Evolutionary conservation across 1,140 invertebrate genomes (phyloP).

Genomic region (Palaemon carinicauda): DNA sequence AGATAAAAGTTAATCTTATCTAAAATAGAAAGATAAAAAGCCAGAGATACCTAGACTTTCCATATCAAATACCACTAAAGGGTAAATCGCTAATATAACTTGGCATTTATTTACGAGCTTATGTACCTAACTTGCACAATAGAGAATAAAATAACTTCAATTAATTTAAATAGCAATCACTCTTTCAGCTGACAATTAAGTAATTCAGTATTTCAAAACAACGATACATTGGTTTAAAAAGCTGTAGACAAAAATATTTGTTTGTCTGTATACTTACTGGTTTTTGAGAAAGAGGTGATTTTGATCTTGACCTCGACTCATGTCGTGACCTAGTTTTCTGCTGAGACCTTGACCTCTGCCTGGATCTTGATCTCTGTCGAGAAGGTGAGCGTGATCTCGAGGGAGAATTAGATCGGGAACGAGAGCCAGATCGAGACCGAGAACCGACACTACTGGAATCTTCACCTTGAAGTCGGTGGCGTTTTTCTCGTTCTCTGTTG

Average conservation of each 20-base stretch:
- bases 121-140: no score
- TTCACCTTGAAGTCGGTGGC: constrained; percentile 40
- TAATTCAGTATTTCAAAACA: not conserved
- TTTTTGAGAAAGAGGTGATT: not conserved
- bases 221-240: not conserved
- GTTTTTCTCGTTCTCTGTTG: constrained; percentile 40
- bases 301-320: not conserved
- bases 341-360: not conserved
- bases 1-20: no score
- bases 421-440: constrained; percentile 9
- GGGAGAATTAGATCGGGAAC: constrained; percentile 28
- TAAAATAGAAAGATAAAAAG: no score
- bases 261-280: not conserved
- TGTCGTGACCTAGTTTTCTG: not conserved
- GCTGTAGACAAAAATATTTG: not conserved
- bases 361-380: not conserved
- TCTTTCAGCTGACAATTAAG: not conserved
- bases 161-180: no score
- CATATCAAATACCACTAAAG: no score
- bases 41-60: no score
- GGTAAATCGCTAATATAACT: no score
- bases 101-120: no score
- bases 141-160: no score
- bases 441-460: constrained; percentile 19
- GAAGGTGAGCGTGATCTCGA: not conserved